phyloP scores from a whole-genome alignment of 2,113 vertebrate genomes.

The Poeciliopsis occidentalis region DNA sequence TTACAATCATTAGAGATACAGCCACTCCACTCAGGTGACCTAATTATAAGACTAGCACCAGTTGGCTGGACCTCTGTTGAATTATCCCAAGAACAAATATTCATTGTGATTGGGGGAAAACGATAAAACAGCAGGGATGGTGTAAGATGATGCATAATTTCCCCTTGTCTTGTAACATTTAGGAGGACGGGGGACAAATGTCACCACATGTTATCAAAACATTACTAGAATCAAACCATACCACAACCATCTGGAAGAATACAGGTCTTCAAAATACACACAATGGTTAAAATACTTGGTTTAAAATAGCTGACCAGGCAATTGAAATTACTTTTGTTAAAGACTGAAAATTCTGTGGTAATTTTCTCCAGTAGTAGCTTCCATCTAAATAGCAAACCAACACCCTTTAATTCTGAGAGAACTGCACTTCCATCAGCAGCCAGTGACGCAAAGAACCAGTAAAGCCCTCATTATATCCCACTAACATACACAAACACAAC shows the following conservation, averaged over 20 bases:
- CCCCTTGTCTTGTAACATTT: not conserved
- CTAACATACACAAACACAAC: constrained; percentile 59
- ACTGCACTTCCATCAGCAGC: constrained; percentile 52
- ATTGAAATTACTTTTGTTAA: constrained; percentile 11
- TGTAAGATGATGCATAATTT: not conserved
- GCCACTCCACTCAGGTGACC: too few species aligned
- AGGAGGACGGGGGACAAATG: not conserved
- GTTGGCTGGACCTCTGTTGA: too few species aligned
- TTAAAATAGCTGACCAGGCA: constrained; percentile 9
- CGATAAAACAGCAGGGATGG: not conserved
- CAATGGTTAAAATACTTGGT: constrained; percentile 13
- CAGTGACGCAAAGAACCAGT: constrained; percentile 54
- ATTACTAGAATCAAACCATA: constrained; percentile 10
- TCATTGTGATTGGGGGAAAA: not conserved
- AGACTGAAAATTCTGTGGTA: constrained; percentile 16
- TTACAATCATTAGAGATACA: too few species aligned
- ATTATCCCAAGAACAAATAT: too few species aligned
- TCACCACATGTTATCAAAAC: constrained; percentile 1
- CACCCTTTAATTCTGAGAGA: constrained; percentile 65
- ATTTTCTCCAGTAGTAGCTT: constrained; percentile 32
- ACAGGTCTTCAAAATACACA: constrained; percentile 19
- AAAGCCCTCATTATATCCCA: constrained; percentile 65
- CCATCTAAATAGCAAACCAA: constrained; percentile 45
- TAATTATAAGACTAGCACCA: too few species aligned
- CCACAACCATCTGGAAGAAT: constrained; percentile 3